A percentile compares a stretch with the other conserved stretches of the same genome.
phyloP scores from a whole-genome alignment of 2,113 vertebrate genomes.

The Rallus limicola region DNA sequence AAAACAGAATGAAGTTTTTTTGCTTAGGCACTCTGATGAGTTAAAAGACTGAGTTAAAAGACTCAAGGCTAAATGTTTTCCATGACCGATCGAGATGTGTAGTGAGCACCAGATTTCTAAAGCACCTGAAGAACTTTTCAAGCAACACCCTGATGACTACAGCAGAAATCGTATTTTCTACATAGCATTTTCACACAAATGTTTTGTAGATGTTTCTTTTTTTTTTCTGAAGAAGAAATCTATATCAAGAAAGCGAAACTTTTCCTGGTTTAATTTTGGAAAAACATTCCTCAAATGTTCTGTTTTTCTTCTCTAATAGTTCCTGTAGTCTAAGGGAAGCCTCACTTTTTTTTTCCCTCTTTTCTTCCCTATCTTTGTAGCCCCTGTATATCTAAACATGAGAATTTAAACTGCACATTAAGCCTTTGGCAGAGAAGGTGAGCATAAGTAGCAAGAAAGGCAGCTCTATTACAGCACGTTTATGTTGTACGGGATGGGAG shows the following conservation, averaged over 20 bases:
- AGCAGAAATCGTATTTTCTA: not conserved
- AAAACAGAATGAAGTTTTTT: not conserved
- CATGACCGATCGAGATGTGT: not conserved
- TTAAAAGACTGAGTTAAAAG: not conserved
- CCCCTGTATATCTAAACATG: not conserved
- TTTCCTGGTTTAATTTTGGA: not conserved
- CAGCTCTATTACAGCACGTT: accelerated
- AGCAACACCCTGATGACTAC: not conserved
- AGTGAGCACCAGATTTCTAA: not conserved
- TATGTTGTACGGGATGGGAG: too few species aligned
- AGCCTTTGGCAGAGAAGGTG: not conserved
- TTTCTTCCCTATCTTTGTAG: not conserved
- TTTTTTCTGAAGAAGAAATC: not conserved
- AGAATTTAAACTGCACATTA: not conserved
- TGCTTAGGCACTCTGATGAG: not conserved
- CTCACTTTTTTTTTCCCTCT: not conserved
- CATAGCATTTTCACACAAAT: not conserved
- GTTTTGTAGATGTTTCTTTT: not conserved
- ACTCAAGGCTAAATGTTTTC: not conserved
- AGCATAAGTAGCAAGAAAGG: not conserved
- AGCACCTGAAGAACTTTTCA: not conserved
- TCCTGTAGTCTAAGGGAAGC: not conserved
- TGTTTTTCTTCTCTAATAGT: not conserved
- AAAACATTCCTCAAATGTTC: not conserved
- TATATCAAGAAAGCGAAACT: not conserved